Base-by-base conservation (phyloP, 1,140 invertebrate genomes). In the Apis cerana region DNA sequence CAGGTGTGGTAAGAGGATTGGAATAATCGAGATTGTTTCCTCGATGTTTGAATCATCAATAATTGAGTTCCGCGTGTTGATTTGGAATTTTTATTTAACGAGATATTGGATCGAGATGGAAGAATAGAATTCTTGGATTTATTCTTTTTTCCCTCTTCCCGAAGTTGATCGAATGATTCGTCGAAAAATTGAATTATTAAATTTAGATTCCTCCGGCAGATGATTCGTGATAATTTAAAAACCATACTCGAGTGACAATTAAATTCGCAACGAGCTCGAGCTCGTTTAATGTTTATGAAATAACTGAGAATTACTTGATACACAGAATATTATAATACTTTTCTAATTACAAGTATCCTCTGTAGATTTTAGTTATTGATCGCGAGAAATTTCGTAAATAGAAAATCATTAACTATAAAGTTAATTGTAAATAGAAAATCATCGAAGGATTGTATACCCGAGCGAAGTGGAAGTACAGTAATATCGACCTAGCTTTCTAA, bases 391-490 rank as follows among this genome's bases (percentile, higher is more conserved):
- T 48, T 4, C n/a, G 21, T 8, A 48, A 9, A n/a, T 48, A 13
- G 19, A 2, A n/a, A 50, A 43, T 43, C 5, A 43, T 43, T 43
- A 43, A 43, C 33, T 7, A 43, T 7, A 43, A 43, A 5, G 19
- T n/a, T 15, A 23, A 69, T 52, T 50, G 48, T 19, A 43, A 72
- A 21, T 58, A 33, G 70, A 72, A 72, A 72, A 58, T 72, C 52
- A 15, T 10, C 21, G 5, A 0, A 72, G 13, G 7, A 58, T 33
- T 8, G 12, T 1, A 72, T 15, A 12, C n/a, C 7, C 13, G 27
- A 71, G 27, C 19, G 19, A 58, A 19, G 7, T n/a, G 11, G 23
- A 33, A 56, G 27, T 19, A 5, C 48, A 27, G 50, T 72, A 69
- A 27, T 27, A 43, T 4, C 27, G 70, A 19, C 70, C 27, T 21